These are phyloP conservation scores for Pseudonaja textilis DNA, from an alignment of 2,113 vertebrate species.

Conservation along the genomic window DNA sequence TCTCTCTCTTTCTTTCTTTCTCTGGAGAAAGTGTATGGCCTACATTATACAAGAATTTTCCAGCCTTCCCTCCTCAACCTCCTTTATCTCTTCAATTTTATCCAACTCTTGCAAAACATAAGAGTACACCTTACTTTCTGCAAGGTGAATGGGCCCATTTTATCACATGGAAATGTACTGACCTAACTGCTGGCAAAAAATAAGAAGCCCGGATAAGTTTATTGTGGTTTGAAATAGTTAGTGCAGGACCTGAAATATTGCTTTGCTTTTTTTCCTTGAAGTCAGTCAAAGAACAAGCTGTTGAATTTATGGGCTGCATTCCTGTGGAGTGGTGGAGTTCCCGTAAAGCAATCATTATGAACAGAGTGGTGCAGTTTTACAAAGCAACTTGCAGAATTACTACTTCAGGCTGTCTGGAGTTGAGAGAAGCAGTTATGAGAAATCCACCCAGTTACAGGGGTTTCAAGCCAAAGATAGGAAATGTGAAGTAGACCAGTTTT, in stretches of 20 bases:
- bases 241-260: background rate
- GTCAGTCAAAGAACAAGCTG: constrained; percentile 19
- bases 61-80: background rate
- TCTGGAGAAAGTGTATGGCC: constrained; percentile 62
- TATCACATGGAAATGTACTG: constrained; percentile 50
- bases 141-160: constrained; percentile 60
- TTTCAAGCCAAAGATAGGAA: background rate
- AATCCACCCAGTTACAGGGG: background rate
- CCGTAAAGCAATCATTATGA: background rate
- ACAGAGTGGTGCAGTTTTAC: background rate
- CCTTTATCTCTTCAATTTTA: constrained; percentile 56
- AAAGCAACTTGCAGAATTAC: background rate
- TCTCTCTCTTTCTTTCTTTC: too few relatives aligned
- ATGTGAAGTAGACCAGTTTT: too few relatives aligned
- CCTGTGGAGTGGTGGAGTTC: background rate
- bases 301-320: constrained; percentile 40
- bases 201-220: constrained; percentile 36
- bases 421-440: background rate
- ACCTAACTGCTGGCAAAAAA: constrained; percentile 40
- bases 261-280: constrained; percentile 14
- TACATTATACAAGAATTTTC: constrained; percentile 52
- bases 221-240: constrained; percentile 14
- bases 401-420: background rate
- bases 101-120: constrained; percentile 5
- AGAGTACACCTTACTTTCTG: constrained; percentile 17